Conservation (phyloP, 2,113 vertebrate species). For the Spheniscus mendiculus region DNA sequence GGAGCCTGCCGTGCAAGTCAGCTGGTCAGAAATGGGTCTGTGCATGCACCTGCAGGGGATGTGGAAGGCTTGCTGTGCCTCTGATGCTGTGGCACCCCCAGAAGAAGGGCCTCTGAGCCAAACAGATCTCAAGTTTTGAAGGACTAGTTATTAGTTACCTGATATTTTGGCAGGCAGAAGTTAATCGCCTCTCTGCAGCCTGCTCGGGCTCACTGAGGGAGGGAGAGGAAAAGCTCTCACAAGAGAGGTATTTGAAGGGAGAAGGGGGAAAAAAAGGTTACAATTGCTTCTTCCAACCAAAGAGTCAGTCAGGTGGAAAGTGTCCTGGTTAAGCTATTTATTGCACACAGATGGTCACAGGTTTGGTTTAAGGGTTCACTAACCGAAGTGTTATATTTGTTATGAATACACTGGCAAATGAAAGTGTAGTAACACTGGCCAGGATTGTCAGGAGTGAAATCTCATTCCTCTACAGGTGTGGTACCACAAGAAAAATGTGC, state of each 20-base stretch:
- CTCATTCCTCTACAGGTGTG: background rate
- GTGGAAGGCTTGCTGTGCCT: background rate
- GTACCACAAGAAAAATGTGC: background rate
- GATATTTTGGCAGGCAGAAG: background rate
- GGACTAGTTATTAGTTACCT: background rate
- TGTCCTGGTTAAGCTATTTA: background rate
- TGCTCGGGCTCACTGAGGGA: background rate
- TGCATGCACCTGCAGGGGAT: accelerated
- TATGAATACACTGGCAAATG: background rate
- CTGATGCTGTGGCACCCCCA: background rate
- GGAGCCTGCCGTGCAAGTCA: accelerated
- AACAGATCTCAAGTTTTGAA: background rate
- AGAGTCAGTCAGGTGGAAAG: background rate
- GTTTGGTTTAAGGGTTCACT: background rate
- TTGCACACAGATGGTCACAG: background rate
- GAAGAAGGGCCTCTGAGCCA: background rate
- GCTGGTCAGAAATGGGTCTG: background rate
- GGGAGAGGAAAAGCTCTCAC: background rate
- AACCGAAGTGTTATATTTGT: background rate
- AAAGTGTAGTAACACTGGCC: background rate
- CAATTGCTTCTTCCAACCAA: background rate
- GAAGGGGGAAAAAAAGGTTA: background rate
- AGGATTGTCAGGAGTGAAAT: background rate
- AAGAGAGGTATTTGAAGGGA: background rate
- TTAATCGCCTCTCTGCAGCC: background rate